These are phyloP conservation scores for Scaptomyza pallida DNA, from an alignment of 1,140 invertebrate genomes.

Conservation along the genomic window DNA sequence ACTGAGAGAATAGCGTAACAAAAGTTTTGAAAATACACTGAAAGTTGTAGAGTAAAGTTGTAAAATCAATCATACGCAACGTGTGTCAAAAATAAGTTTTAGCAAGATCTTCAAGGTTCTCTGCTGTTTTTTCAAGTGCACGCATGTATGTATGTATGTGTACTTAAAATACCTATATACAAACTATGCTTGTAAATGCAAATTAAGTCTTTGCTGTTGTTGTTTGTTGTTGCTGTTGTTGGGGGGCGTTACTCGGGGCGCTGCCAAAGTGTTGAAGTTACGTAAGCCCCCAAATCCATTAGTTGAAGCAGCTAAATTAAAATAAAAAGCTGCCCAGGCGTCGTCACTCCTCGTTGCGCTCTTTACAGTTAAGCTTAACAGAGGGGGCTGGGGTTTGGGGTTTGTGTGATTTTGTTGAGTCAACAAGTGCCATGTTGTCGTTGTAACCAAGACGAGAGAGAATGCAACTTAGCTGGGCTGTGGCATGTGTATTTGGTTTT, in stretches of 20 bases:
- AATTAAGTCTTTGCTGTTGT: constrained; percentile 58
- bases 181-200: constrained; percentile 66
- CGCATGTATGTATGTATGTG: constrained; percentile 10
- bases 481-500: constrained; percentile 17
- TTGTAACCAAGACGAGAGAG: constrained; percentile 3
- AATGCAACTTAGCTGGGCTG: constrained; percentile 28
- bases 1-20: neutral
- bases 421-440: constrained; percentile 61
- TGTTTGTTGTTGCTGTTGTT: constrained; percentile 18
- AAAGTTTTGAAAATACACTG: neutral
- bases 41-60: too few relatives aligned
- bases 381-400: too few relatives aligned
- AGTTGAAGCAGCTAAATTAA: constrained; percentile 78
- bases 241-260: constrained; percentile 26
- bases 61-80: neutral
- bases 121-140: neutral
- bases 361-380: constrained; percentile 10
- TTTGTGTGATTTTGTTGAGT: constrained; percentile 15
- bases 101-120: neutral
- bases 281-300: constrained; percentile 75
- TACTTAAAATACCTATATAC: constrained; percentile 22
- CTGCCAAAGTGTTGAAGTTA: constrained; percentile 77
- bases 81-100: too few relatives aligned
- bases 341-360: constrained; percentile 3
- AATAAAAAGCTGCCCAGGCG: constrained; percentile 59